Evolutionary conservation across 2,888 invertebrate species (phyloP).

Genomic region (Chloroclystis v-ata): DNA sequence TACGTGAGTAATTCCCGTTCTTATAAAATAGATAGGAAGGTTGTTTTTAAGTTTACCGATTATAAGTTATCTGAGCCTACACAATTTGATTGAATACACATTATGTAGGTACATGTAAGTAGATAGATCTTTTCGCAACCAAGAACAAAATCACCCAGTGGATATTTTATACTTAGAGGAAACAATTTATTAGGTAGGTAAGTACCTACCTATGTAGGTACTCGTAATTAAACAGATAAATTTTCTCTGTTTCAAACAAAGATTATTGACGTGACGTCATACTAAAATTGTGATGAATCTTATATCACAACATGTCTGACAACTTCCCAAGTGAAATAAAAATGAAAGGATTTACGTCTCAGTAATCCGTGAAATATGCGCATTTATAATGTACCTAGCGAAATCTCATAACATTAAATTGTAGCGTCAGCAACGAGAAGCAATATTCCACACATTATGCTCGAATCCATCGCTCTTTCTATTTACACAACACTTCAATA

Average conservation of each 20-base stretch:
- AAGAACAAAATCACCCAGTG: no score
- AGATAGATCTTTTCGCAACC: no score
- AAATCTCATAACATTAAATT: slow-evolving; percentile 40
- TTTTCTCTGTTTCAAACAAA: neutral
- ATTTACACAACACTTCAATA: slow-evolving; percentile 75
- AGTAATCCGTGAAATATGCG: slow-evolving; percentile 16
- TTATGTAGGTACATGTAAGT: no score
- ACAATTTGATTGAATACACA: no score
- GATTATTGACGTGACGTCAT: neutral
- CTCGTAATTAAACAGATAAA: neutral
- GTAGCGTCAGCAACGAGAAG: slow-evolving; percentile 41
- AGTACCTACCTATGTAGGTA: neutral
- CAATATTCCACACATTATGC: slow-evolving; percentile 68
- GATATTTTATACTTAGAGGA: no score
- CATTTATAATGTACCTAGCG: slow-evolving; percentile 13
- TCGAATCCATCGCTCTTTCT: slow-evolving; percentile 55
- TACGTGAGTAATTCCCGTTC: no score
- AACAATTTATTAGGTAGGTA: neutral
- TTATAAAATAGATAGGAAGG: no score
- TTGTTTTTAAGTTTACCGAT: no score
- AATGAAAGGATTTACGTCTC: slow-evolving; percentile 9
- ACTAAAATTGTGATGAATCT: neutral
- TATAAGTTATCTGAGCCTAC: no score
- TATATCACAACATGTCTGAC: neutral
- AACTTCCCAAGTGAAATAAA: slow-evolving; percentile 2